A percentile compares a stretch with the other conserved stretches of the same genome.
These are phyloP conservation scores for Choreutis nemorana DNA, from an alignment of 2,888 invertebrate genomes.

Conservation along the genomic window DNA sequence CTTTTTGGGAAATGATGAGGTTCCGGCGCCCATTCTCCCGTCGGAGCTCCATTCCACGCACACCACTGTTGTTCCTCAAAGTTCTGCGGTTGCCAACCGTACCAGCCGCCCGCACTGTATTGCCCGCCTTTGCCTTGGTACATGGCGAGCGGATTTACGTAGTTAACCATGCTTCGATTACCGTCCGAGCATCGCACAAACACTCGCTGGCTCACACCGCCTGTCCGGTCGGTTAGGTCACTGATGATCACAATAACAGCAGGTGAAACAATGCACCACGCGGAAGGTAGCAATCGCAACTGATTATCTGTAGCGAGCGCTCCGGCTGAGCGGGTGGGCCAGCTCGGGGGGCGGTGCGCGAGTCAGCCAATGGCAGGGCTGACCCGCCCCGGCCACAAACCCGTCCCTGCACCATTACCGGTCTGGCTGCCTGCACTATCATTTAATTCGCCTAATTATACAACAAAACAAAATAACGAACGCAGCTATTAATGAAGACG, in stretches of 20 bases:
- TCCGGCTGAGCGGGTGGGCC: conserved; percentile 14
- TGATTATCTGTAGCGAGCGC: conserved; percentile 19
- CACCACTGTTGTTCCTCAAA: conserved; percentile 68
- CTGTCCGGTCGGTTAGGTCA: conserved; percentile 14
- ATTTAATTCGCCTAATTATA: conserved; percentile 57
- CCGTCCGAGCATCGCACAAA: conserved; percentile 58
- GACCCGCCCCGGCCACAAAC: conserved; percentile 11
- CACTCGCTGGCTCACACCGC: conserved; percentile 55
- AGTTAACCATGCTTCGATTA: conserved; percentile 75
- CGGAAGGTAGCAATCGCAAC: conserved; percentile 39
- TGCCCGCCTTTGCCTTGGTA: conserved; percentile 71
- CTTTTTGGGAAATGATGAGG: conserved; percentile 55
- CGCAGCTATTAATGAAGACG: conserved; percentile 32
- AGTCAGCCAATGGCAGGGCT: conserved; percentile 29
- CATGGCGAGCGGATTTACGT: conserved; percentile 74
- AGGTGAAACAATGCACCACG: conserved; percentile 25
- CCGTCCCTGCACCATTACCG: conserved; percentile 9
- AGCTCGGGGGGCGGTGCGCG: conserved; percentile 24
- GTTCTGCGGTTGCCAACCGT: conserved; percentile 59
- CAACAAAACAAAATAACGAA: conserved; percentile 46
- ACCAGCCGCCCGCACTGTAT: conserved; percentile 56
- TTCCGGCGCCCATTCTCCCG: conserved; percentile 54
- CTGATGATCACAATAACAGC: conserved; percentile 8
- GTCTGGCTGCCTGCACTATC: conserved; percentile 21
- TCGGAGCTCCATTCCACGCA: conserved; percentile 61